Conservation (phyloP, 2,888 invertebrate genomes). For the Anoplius nigerrimus region DNA sequence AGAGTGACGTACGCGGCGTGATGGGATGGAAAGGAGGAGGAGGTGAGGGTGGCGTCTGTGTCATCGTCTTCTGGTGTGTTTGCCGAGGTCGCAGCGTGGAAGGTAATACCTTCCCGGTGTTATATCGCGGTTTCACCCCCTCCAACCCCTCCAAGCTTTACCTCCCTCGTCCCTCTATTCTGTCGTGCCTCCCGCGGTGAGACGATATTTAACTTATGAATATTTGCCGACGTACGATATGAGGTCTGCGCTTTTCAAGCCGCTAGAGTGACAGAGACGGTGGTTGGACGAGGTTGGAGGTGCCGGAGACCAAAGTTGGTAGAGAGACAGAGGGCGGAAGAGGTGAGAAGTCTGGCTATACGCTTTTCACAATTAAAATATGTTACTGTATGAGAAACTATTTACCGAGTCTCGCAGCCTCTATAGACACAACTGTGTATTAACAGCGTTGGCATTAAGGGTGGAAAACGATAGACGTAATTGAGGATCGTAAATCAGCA, state of each 20-base stretch:
- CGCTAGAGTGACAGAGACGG: constrained; percentile 47
- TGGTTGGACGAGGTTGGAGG: neutral
- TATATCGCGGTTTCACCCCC: constrained; percentile 36
- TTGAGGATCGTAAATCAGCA: neutral
- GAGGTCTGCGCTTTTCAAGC: constrained; percentile 70
- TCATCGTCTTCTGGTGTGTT: too few relatives aligned
- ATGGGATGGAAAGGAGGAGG: neutral
- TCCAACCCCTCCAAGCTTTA: constrained; percentile 18
- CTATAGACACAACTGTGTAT: too few relatives aligned
- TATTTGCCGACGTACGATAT: constrained; percentile 71
- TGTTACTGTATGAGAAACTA: neutral
- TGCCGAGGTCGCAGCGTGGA: constrained; percentile 31
- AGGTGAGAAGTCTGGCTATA: constrained; percentile 17
- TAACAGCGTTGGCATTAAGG: too few relatives aligned
- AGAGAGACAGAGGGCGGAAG: constrained; percentile 3
- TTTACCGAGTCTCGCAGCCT: too few relatives aligned
- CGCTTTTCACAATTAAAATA: constrained; percentile 5
- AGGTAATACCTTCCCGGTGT: constrained; percentile 54
- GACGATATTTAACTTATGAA: constrained; percentile 71
- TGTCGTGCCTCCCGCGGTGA: constrained; percentile 35
- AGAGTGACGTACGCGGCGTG: constrained; percentile 1
- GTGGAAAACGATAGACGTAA: too few relatives aligned
- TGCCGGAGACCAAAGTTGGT: neutral
- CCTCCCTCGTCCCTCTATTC: constrained; percentile 8
- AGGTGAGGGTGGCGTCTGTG: neutral